Conservation (phyloP, 2,797 vertebrate species). For the Myiotriccus ornatus region DNA sequence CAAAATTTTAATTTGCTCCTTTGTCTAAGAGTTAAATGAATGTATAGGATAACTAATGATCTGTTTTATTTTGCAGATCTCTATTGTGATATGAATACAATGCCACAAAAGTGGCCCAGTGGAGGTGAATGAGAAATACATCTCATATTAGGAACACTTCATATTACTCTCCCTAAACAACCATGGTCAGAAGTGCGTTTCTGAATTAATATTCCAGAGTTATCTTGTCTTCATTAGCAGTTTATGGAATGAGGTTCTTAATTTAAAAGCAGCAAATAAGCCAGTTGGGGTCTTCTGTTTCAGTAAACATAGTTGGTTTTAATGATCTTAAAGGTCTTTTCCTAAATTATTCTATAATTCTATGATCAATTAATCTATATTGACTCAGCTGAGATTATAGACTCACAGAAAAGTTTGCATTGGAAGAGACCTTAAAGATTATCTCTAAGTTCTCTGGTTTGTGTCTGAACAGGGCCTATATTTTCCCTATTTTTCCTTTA, state of each 20-base stretch:
- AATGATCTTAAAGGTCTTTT: not conserved
- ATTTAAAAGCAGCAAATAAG: not conserved
- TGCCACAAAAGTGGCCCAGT: not conserved
- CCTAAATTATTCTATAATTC: not conserved
- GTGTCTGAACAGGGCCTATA: not conserved
- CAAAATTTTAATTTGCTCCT: not conserved
- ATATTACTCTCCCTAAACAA: not conserved
- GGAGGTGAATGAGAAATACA: not conserved
- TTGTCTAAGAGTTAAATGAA: not conserved
- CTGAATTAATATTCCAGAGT: not conserved
- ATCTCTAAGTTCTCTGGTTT: not conserved
- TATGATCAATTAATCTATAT: not conserved
- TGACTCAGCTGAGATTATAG: not conserved
- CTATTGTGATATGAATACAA: not conserved
- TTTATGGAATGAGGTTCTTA: not conserved
- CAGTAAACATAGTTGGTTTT: not conserved
- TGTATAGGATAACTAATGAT: not conserved
- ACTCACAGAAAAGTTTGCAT: not conserved
- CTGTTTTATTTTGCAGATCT: not conserved
- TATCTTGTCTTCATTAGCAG: not conserved
- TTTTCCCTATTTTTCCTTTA: not conserved
- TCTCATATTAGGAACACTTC: not conserved
- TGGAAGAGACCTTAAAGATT: not conserved
- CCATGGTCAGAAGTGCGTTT: fast-evolving
- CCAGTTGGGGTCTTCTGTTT: not conserved